Evolutionary conservation across 2,888 invertebrate genomes (phyloP).

Genomic region (Nomada hirtipes): DNA sequence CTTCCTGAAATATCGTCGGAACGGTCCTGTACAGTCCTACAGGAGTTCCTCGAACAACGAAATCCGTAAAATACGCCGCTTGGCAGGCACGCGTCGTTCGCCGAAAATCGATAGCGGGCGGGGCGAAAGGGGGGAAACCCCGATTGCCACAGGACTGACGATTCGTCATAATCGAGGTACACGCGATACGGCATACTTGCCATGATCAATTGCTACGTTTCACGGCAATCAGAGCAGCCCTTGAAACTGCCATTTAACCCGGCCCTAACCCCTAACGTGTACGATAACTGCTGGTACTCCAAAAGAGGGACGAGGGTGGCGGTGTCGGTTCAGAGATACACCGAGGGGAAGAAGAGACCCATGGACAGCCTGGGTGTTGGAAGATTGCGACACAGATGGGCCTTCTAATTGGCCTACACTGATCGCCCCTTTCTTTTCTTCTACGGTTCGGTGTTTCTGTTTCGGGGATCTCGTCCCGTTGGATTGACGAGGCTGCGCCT

Average conservation of each 20-base stretch:
- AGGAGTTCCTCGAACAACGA: constrained; percentile 10
- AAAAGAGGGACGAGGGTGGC: constrained; percentile 25
- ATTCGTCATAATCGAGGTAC: constrained; percentile 36
- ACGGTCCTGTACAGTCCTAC: background rate
- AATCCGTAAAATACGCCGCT: constrained; percentile 13
- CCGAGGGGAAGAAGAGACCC: background rate
- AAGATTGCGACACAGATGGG: too few species aligned
- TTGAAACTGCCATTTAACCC: constrained; percentile 1
- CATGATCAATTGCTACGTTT: constrained; percentile 25
- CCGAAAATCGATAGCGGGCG: constrained; percentile 15
- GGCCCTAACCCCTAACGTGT: background rate
- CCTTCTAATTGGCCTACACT: background rate
- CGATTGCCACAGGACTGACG: constrained; percentile 17
- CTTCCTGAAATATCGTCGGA: background rate
- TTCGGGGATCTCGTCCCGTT: too few species aligned
- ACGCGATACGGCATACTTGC: too few species aligned
- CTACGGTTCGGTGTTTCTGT: too few species aligned
- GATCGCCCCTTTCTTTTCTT: too few species aligned
- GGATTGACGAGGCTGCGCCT: too few species aligned
- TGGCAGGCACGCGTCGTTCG: background rate
- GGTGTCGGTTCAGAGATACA: background rate
- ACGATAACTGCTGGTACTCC: constrained; percentile 53
- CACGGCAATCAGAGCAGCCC: constrained; percentile 18
- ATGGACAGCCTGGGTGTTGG: background rate
- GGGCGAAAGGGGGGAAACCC: background rate